Evolutionary conservation across 2,113 vertebrate species (phyloP), one percentile per base, ranked within the genome.

Genomic region (Balaenoptera acutorostrata): DNA sequence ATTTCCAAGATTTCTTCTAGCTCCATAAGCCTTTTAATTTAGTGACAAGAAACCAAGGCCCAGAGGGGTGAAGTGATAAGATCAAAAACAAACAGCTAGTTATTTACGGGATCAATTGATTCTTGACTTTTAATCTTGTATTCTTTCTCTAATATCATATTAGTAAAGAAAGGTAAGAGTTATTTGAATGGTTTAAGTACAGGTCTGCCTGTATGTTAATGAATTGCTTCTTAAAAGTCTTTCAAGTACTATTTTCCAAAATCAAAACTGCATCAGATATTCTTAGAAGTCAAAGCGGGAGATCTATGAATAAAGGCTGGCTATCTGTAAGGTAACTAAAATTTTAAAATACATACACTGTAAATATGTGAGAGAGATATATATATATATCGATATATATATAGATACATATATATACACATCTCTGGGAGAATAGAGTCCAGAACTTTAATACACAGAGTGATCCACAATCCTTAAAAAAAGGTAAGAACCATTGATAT

Each of bases 151-250:
- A 77, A 29, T 59, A 44, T 20, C 27, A 64, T 36, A 29, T 41
- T 39, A 41, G 31, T 46, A 20, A 92, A 75, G 33, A 84, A 96
- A n/a, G 41, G 23, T 49, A 75, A 78, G 63, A 64, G 27, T 74
- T 64, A n/a, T 57, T 69, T 90, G 14, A 95, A 93, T 8, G 9
- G 10, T 8, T 92, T 74, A 81, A 72, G 36, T 31, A 72, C n/a
- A 69, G 31, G 18, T 12, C 20, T 88, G 8, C 66, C 14, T 71
- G 0, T 64, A 27, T 61, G 17, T 86, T 82, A 94, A 81, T 59
- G 15, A 95, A 81, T 52, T 92, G 10, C 14, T 88, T 93, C 31
- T 95, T 90, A 41, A 93, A 88, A 96, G 63, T 3, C 81, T 94
- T 72, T 66, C 17, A 44, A 41, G 31, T 33, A 59, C 39, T 63